Evolutionary conservation across 1,140 invertebrate genomes (phyloP), one percentile per base, ranked within the genome.

Genomic region (Vanessa tameamea): DNA sequence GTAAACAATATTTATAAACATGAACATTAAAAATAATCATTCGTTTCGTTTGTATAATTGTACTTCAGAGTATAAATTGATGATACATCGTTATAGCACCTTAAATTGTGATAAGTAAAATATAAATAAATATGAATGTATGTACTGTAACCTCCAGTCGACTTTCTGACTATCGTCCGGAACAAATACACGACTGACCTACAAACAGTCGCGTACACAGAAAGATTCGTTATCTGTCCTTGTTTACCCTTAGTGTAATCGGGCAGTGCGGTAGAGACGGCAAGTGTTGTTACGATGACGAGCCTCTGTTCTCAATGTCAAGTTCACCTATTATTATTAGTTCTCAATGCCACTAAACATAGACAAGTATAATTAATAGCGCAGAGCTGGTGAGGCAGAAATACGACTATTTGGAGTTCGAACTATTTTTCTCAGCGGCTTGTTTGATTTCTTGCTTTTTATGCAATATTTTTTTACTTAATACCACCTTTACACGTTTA

Each of bases 301-400:
- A 92, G 89, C 88, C 88, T 89, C 87, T 88, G 84, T 80, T 88
- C 86, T 91, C 91, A 91, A 91, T 92, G 89, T 92, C 89, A 92
- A 91, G 91, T 92, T 92, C 89, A 92, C 85, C 88, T 90, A 92
- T 91, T 92, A 91, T 91, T 92, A 91, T 92, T 92, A 91, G 91
- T 90, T 87, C 82, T 92, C 91, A 92, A 91, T 92, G 91, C 89
- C 91, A 91, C 84, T 81, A 83, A 87, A 89, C 83, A 90, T 85
- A 89, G 84, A 85, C 80, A 87, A 87, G 78, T 84, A 11, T 8
- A 8, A 84, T 84, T 81, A 31, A 83, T 82, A 83, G 80, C 82
- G 78, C 69, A 78, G 55, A 72, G 81, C 78, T 80, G 77, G 70
- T 78, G 80, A 77, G 64, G 78, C 78, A 72, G 82, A 84, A 81